Percentiles rank a stretch among this genome's conserved stretches.
Conservation (phyloP, 2,888 invertebrate species). For the Choreutis nemorana region DNA sequence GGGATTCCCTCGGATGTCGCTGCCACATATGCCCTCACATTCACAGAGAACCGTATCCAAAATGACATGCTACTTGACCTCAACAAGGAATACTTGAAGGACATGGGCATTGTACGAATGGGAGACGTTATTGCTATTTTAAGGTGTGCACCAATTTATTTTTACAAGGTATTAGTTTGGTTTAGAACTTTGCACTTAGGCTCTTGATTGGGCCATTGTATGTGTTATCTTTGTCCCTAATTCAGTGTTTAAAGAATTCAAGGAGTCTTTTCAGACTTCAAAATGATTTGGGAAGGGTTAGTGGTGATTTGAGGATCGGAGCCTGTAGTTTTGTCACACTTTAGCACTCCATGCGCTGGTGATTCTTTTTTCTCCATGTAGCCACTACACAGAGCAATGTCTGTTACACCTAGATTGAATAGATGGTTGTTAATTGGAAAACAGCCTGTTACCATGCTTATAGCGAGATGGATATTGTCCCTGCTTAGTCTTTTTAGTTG, state of each 20-base stretch:
- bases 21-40: slow-evolving; percentile 85
- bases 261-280: no score
- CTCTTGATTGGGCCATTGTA: no score
- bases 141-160: slow-evolving; percentile 43
- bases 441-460: no score
- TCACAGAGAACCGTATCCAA: slow-evolving; percentile 86
- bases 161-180: not conserved
- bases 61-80: slow-evolving; percentile 86
- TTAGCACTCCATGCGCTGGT: not conserved
- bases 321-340: not conserved
- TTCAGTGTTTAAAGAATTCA: no score
- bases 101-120: slow-evolving; percentile 86
- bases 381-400: no score
- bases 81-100: slow-evolving; percentile 85
- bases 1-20: slow-evolving; percentile 83
- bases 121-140: slow-evolving; percentile 75
- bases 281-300: no score
- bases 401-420: no score
- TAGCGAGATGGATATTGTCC: no score
- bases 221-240: no score
- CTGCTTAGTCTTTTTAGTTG: no score
- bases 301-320: not conserved
- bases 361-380: no score
- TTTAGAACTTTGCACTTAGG: not conserved
- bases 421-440: no score